Evolutionary conservation across 2,888 invertebrate genomes (phyloP), one percentile per base, ranked within the genome.

Genomic region (Celastrina argiolus): DNA sequence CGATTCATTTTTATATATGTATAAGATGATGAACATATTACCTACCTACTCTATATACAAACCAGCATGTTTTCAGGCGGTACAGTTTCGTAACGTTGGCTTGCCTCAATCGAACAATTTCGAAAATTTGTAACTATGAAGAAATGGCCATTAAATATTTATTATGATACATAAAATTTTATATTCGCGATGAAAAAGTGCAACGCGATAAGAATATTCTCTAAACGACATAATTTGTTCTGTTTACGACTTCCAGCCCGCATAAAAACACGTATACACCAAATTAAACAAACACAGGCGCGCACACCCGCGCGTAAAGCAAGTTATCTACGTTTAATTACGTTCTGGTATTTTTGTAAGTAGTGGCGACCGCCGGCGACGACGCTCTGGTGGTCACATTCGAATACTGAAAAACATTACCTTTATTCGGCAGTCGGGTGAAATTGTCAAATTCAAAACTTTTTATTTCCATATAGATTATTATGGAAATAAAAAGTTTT

Each of bases 201-300:
- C 64, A 64, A 56, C 31, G 64, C 34, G 18, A 22, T 34, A 34
- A 76, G 75, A 75, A 78, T 79, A 77, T 79, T 82, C 81, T 81
- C 81, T 85, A 78, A 87, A 90, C 89, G 90, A 90, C 89, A 90
- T 89, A 91, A 90, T 90, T 89, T 88, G 87, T 82, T 81, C 80
- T 79, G 85, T 89, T 91, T 87, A 91, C 88, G 87, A 91, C 91
- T 91, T 91, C 91, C 91, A 88, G 88, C 88, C 90, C 88, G 89
- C 90, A 87, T 91, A 89, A 91, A 90, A 90, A 89, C 87, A 86
- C 87, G 86, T 85, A 83, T 89, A 88, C 88, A 88, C 87, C 82
- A 84, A 87, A 86, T 83, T 88, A 89, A 88, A 88, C 84, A 90
- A 90, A 90, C 81, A 88, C 82, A 82, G 80, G 79, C 84, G 83